phyloP scores from a whole-genome alignment of 1,140 invertebrate genomes.

The Tachypleus tridentatus region DNA sequence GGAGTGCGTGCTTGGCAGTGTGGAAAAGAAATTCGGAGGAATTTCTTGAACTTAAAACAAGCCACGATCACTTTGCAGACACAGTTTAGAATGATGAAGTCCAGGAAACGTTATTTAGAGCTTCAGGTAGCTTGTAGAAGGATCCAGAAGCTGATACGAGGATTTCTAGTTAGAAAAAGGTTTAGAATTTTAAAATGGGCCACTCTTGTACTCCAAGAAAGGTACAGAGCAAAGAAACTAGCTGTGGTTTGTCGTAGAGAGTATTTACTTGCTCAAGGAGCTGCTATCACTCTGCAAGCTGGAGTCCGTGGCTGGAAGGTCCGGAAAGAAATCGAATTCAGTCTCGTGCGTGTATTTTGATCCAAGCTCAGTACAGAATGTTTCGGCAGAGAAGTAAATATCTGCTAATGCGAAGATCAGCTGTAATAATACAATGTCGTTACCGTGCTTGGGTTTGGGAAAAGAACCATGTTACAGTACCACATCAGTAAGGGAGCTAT shows the following conservation, averaged over 20 bases:
- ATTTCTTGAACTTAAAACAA: background rate
- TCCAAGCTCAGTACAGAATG: conserved; percentile 17
- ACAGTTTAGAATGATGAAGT: background rate
- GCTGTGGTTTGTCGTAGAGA: background rate
- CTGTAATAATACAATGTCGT: no score
- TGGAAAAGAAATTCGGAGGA: no score
- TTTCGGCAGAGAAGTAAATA: background rate
- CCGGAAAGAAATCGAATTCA: conserved; percentile 3
- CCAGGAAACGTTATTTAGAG: background rate
- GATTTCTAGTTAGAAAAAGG: background rate
- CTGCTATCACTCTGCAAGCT: background rate
- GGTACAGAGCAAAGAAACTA: conserved; percentile 1
- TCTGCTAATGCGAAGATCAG: background rate
- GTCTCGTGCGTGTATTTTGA: conserved; percentile 16
- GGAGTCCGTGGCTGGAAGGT: background rate
- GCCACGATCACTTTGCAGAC: background rate
- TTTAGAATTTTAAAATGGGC: background rate
- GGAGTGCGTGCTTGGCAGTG: conserved; percentile 1
- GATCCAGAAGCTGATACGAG: background rate
- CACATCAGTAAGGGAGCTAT: background rate
- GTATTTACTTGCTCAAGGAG: background rate
- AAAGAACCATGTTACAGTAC: background rate
- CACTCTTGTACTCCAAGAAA: background rate
- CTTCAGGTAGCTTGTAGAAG: background rate
- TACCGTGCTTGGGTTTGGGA: background rate